Evolutionary conservation across 2,113 vertebrate genomes (phyloP).

Genomic region (Serinus canaria): DNA sequence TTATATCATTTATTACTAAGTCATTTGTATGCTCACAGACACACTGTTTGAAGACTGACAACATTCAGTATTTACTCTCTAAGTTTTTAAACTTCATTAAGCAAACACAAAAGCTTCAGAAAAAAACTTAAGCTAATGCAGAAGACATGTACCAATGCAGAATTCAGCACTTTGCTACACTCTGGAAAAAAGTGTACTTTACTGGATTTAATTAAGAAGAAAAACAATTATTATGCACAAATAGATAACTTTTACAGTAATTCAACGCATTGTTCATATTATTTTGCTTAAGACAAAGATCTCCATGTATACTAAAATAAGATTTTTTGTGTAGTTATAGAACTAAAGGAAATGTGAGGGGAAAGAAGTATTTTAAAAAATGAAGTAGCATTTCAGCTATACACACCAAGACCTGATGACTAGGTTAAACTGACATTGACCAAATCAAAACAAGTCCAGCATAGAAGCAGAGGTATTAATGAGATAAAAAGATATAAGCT

Average conservation of each 20-base stretch:
- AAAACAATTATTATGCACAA: background rate
- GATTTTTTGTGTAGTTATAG: background rate
- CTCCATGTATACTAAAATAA: background rate
- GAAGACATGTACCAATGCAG: background rate
- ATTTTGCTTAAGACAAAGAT: background rate
- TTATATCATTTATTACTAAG: background rate
- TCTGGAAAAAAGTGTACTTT: background rate
- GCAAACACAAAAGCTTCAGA: background rate
- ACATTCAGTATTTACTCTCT: background rate
- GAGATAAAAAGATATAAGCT: background rate
- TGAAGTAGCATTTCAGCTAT: background rate
- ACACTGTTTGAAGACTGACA: background rate
- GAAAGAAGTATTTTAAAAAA: background rate
- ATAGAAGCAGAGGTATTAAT: background rate
- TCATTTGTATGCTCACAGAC: background rate
- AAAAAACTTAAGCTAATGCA: background rate
- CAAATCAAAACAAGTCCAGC: background rate
- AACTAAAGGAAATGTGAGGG: background rate
- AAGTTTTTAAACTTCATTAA: background rate
- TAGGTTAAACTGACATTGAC: background rate
- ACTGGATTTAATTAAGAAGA: background rate
- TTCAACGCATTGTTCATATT: background rate
- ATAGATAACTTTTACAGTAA: background rate
- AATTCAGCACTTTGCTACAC: background rate
- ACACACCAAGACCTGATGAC: background rate